These are phyloP conservation scores for Lutjanus erythropterus DNA, from an alignment of 2,113 vertebrate species.

Conservation along the genomic window DNA sequence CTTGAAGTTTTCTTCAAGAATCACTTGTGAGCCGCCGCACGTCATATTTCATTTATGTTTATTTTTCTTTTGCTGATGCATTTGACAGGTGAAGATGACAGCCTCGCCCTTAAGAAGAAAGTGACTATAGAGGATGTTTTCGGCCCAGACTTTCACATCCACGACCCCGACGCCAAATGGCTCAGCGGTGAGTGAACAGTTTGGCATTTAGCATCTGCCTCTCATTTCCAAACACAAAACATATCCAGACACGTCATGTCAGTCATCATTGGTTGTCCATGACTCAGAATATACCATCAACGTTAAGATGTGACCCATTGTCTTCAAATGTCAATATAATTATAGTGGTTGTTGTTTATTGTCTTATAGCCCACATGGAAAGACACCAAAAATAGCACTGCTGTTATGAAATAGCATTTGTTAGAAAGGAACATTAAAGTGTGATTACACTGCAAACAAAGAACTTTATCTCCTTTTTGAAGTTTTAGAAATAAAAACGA, in stretches of 20 bases:
- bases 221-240: slow-evolving; percentile 26
- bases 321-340: not conserved
- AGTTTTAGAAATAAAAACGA: not conserved
- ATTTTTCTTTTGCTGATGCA: slow-evolving; percentile 12
- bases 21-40: not conserved
- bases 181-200: slow-evolving; percentile 89
- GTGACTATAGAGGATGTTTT: slow-evolving; percentile 93
- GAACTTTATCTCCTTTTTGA: not conserved
- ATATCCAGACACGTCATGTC: slow-evolving; percentile 22
- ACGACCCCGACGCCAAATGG: slow-evolving; percentile 94
- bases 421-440: not conserved
- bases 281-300: slow-evolving; percentile 11
- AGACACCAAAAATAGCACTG: too few species aligned
- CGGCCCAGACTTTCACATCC: slow-evolving; percentile 90
- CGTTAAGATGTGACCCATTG: slow-evolving; percentile 5
- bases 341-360: not conserved
- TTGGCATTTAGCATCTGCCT: slow-evolving; percentile 45
- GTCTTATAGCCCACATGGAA: too few species aligned
- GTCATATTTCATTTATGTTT: slow-evolving; percentile 24
- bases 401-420: too few species aligned
- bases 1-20: slow-evolving; percentile 1
- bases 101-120: slow-evolving; percentile 94
- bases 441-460: not conserved
- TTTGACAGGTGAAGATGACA: slow-evolving; percentile 92
- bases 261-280: not conserved